Base-by-base conservation (phyloP, 2,888 invertebrate genomes). In the Horisme vitalbata region DNA sequence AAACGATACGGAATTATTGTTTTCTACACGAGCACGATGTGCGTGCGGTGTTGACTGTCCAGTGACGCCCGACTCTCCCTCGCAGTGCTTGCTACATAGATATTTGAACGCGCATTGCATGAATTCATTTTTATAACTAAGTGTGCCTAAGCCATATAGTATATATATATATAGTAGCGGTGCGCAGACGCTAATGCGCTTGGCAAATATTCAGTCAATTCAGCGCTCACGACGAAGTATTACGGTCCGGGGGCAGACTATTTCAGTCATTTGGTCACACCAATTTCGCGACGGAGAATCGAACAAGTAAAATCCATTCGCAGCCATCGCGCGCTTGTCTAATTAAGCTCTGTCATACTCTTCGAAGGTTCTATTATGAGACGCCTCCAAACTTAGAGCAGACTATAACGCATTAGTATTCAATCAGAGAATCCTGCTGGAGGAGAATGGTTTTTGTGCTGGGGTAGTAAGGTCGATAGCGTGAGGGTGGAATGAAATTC, bases 291-390 rank as follows among this genome's bases (percentile, higher is more conserved):
- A 64, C 64, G 66, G 78, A 81, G 80, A 76, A 79, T 72, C 65
- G 74, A 80, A 88, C 88, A 84, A 86, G 88, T 81, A 87, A 88
- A 89, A 81, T 86, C 88, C 88, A 89, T 88, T 86, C 82, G 79
- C 70, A 79, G 77, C 76, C 76, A 80, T 78, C 81, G 71, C 73
- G 76, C 86, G 87, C 82, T 84, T 87, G 88, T 89, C 89, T 89
- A 85, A 89, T 89, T 89, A 89, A 79, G 83, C 83, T 83, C 83
- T 86, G 88, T 88, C 87, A 88, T 87, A 87, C 84, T 86, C 82
- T 83, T 86, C 88, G 87, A 85, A 88, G 85, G 83, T 85, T 89
- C 87, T 87, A 87, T 89, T 89, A 89, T 85, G 80, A 83, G 80
- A 79, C 75, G 78, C 79, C 77, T 83, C 84, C 83, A 79, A 87